Percentiles rank a stretch among this genome's conserved stretches.
phyloP scores from a whole-genome alignment of 1,140 invertebrate species.

The Drosophila nikananu region DNA sequence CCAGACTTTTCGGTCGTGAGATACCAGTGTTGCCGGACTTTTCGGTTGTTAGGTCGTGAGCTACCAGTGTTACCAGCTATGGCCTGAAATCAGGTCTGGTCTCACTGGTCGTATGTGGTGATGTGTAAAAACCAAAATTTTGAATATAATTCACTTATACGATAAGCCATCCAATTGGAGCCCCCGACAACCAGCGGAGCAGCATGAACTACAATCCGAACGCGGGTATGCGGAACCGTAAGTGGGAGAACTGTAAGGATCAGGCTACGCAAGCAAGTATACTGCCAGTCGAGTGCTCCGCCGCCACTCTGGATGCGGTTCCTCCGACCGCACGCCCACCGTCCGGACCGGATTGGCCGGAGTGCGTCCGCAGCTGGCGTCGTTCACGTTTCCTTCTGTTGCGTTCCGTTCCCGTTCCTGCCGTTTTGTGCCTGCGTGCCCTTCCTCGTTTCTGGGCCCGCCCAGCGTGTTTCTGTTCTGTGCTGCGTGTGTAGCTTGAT shows the following conservation, averaged over 20 bases:
- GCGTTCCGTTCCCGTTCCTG: conserved; percentile 14
- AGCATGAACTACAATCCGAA: conserved; percentile 86
- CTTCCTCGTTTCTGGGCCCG: conserved; percentile 6
- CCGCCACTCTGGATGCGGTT: conserved; percentile 18
- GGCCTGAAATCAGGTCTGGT: too few relatives aligned
- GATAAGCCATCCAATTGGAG: conserved; percentile 18
- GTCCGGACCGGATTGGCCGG: conserved; percentile 22
- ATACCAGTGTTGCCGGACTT: too few relatives aligned
- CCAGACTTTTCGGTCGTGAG: too few relatives aligned
- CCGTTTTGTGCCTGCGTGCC: neutral
- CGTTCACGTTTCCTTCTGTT: conserved; percentile 32
- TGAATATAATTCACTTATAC: conserved; percentile 14
- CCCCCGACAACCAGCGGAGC: neutral
- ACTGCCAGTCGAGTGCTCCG: conserved; percentile 29
- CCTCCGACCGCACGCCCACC: neutral
- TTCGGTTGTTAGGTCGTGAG: too few relatives aligned
- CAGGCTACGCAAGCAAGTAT: conserved; percentile 78
- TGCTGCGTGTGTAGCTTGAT: conserved; percentile 68
- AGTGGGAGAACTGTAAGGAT: conserved; percentile 85
- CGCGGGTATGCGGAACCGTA: conserved; percentile 86
- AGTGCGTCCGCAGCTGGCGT: conserved; percentile 13
- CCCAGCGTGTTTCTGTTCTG: conserved; percentile 34
- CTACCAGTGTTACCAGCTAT: too few relatives aligned
- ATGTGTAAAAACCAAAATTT: conserved; percentile 44
- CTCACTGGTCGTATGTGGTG: conserved; percentile 29